Base-by-base conservation (phyloP, 2,113 vertebrate species). In the Oryzias javanicus region DNA sequence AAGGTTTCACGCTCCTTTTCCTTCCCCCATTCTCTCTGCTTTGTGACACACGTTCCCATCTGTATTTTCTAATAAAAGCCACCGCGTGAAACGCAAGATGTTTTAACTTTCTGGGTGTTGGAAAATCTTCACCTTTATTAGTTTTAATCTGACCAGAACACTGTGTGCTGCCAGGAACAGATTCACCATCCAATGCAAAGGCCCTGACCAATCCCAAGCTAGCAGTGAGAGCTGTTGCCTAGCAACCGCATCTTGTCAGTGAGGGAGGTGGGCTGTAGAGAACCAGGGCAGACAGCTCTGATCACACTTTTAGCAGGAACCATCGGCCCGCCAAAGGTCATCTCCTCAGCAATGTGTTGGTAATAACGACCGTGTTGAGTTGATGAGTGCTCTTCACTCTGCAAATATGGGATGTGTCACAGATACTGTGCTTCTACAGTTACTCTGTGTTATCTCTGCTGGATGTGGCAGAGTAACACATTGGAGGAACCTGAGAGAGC, bases 221-320 rank as follows among this genome's bases (percentile, higher is more conserved):
- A 73, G 82, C 81, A 73, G 82, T 67, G 86, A 91, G 92, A 82
- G 87, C 72, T 81, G 94, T 94, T 94, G 89, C 94, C 81, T 92
- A 90, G 94, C 94, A 94, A 96, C 94, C 58, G 1, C 45, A 55
- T 82, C 63, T 80, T 89, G 85, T 79, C 85, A 88, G 63, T 75
- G 42, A 71, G 77, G 82, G 70, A 79, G 71, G 81, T 80, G 74
- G 78, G 65, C 61, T 50, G 60, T 75, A 49, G 61, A 70, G 78
- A 69, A 73, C 74, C 73, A 70, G 74, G 85, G 89, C 85, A 84
- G 82, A 84, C 56, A 27, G 77, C 67, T 69, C 51, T 42, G 67
- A 84, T 83, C 81, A 49, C 72, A 80, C 70, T 67, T 64, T 73
- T 72, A 79, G 83, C 74, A 70, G 63, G 66, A 83, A 74, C 68